Percentiles rank a stretch among this genome's conserved stretches.
phyloP scores from a whole-genome alignment of 2,888 invertebrate species.

The Brenthis ino region DNA sequence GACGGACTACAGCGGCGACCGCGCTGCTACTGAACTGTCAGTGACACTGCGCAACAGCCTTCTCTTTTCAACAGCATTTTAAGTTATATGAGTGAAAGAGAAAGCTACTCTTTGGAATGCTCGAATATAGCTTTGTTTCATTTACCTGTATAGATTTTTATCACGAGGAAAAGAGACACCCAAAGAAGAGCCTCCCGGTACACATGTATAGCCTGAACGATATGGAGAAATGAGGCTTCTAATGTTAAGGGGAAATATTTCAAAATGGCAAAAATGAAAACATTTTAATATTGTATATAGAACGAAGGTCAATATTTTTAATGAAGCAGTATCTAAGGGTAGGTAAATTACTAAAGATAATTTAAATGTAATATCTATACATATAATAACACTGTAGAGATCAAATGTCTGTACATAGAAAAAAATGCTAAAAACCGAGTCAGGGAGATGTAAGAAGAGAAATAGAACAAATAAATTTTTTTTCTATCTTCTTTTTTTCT shows the following conservation, averaged over 20 bases:
- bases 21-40: slow-evolving; percentile 71
- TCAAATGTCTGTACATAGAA: no score
- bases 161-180: slow-evolving; percentile 48
- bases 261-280: no score
- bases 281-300: no score
- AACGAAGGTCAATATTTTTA: no score
- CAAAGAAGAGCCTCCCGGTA: slow-evolving; percentile 64
- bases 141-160: slow-evolving; percentile 46
- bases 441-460: no score
- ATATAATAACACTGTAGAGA: no score
- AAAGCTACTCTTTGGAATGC: slow-evolving; percentile 64
- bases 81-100: slow-evolving; percentile 51
- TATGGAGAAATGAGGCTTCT: slow-evolving; percentile 73
- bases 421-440: no score
- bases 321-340: no score
- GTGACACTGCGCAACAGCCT: slow-evolving; percentile 71
- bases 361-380: no score
- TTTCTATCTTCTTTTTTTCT: no score
- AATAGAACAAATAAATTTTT: no score
- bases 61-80: slow-evolving; percentile 55
- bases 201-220: slow-evolving; percentile 58
- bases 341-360: no score
- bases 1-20: slow-evolving; percentile 54
- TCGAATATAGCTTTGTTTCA: slow-evolving; percentile 62
- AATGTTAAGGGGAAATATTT: slow-evolving; percentile 61